Base-by-base conservation (phyloP, 2,797 vertebrate genomes). In the Diglossa cyanea region DNA sequence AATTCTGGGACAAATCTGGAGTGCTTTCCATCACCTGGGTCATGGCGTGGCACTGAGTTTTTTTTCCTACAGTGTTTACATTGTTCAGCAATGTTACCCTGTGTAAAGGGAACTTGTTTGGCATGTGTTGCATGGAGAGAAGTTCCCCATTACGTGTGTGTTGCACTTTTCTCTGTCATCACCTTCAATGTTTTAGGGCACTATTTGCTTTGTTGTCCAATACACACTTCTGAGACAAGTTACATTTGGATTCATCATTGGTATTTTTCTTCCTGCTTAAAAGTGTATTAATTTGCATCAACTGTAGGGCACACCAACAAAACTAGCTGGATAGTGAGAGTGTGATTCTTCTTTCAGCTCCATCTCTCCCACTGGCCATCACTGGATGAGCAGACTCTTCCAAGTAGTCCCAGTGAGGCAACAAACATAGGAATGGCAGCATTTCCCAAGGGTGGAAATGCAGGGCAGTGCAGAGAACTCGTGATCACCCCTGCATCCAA, bases 301-400 rank as follows among this genome's bases (percentile, higher is more conserved):
- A 0, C 31, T 44, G 6, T 40, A 68, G 44, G 23, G 21, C 21
- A 48, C 35, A 76, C 10, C 35, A 76, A 37, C 11, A 63, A 42
- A 42, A 90, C 30, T 13, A 80, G 17, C 12, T 63, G 72, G 23
- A 37, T 3, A 60, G n/a, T 2, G 1, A 50, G 35, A 61, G 60
- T 6, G 2, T 25, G 40, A 40, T 73, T 77, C 57, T 57, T 67
- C 35, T 62, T 89, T 54, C 44, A 58, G 31, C 11, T 94, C 55
- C 19, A 62, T 50, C 35, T 55, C 42, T 82, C 33, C 13, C 28
- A 37, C 21, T 0, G 0, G 40, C 71, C 1, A 0, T 37, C 51
- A 39, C 23, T 8, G 72, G 37, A 40, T 6, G 11, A 35, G 31
- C 17, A 91, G 50, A 20, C 19, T 11, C 25, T 80, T 48, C 23